Evolutionary conservation across 2,888 invertebrate genomes (phyloP), one percentile per base, ranked within the genome.

Genomic region (Platycheirus rosarum): DNA sequence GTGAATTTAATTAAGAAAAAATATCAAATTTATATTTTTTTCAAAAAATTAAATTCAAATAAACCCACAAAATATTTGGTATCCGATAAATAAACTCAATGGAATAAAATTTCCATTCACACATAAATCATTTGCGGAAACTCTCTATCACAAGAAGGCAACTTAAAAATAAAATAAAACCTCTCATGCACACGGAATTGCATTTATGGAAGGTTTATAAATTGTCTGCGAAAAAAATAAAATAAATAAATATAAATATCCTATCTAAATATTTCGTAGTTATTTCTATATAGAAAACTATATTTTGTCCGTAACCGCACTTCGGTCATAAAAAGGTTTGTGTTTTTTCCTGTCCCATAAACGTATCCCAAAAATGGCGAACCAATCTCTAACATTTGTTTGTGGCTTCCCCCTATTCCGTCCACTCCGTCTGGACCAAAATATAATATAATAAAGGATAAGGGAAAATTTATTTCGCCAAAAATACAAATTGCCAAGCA

Each of bases 391-490:
- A 26, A 60, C 42, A 60, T 75, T 53, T 35, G 23, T 53, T 29
- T 53, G 62, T 37, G 44, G 68, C 11, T 40, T 37, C 14, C 2
- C 23, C 6, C 8, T 13, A n/a, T 29, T 40, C 42, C 18, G 20
- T 32, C 14, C 3, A 9, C 11, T 49, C 26, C 40, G n/a, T 13
- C n/a, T 8, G 9, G 6, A n/a, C 13, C 44, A 23, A 42, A 53
- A 18, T 23, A 29, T n/a, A 60, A 26, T 6, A 60, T 23, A 18
- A 55, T 40, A 40, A 55, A 37, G n/a, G 29, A 35, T 46, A 26
- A 46, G 23, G 13, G 49, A 53, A 71, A 73, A 73, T 73, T 78
- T 46, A 73, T 78, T 78, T 53, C 48, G 55, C 35, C 23, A 40
- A 55, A 55, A 40, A 62, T 48, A 51, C 40, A 66, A 60, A 55